Evolutionary conservation across 1,140 invertebrate species (phyloP), one percentile per base, ranked within the genome.

Genomic region (Galleria mellonella): DNA sequence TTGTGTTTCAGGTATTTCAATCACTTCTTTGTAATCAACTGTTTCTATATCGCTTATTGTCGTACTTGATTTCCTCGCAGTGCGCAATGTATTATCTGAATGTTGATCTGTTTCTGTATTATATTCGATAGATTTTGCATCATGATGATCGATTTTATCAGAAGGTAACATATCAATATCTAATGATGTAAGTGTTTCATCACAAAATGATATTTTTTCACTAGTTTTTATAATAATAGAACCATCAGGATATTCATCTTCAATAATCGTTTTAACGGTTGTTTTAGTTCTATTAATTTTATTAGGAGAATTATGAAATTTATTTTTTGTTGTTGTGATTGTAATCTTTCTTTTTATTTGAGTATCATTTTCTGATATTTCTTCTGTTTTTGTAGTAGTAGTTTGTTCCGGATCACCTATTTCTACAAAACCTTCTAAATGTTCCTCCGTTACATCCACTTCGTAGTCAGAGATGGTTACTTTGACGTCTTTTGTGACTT

Each of bases 231-330:
- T 82, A 32, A 85, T 58, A 33, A 85, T 61, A 14, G 78, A 75
- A 4, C 86, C 86, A 63, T 87, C 81, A 13, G 86, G 83, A 56
- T 79, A 59, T 62, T 86, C 72, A 50, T 87, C 82, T 68, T 81
- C 81, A 41, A 65, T 72, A 4, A 73, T 51, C 9, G 71, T 86
- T 52, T 62, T 77, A 9, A 72, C 63, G 3, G 64, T 86, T 30
- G 54, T 78, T 65, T 85, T 83, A 12, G 63, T 72, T 58, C 71
- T 67, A 47, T 64, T 72, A 10, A 72, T 41, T 35, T 62, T 72
- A 9, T 55, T 32, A 13, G 17, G 33, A 13, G 45, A 9, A 58
- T 84, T 74, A 33, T 49, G 51, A 42, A 62, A 83, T 43, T 71
- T 55, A 54, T 81, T 69, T 45, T 54, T 67, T 31, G 50, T 66